Base-by-base conservation (phyloP, 1,140 invertebrate genomes). In the Aphidius ervi region DNA sequence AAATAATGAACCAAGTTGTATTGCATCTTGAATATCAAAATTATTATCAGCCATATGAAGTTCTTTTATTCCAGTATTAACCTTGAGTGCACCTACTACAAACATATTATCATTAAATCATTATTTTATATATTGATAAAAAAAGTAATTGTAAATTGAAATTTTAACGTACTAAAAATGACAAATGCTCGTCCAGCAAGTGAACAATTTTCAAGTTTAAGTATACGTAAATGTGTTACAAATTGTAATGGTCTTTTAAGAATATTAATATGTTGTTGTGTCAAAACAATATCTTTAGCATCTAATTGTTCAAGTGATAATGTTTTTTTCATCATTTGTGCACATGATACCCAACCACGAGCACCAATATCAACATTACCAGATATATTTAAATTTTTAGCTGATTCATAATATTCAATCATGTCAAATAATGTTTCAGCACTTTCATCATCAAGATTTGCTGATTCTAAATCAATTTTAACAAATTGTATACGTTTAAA, bases 351-450 rank as follows among this genome's bases (percentile, higher is more conserved):
- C 92, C 92, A 95, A 3, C 91, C 91, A 52, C 90, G 77, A 46
- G 84, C 83, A 49, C 86, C 86, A 71, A 91, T 88, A 65, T 84
- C 82, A 63, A 84, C 82, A 74, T 91, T 93, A 53, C 84, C 86
- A 23, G 88, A 88, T 59, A 95, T 89, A 74, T 91, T 90, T 52
- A 95, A 74, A 61, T 88, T 84, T 40, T 81, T 83, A 2, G 89
- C 85, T 48, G 91, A 91, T 72, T 95, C 92, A 78, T 95, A 95
- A 75, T 92, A 95, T 73, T 95, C 93, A 64, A 95, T 85, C 90
- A 95, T 94, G 74, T 95, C 92, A 78, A 94, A 94, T 46, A 94
- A 75, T 47, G 91, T 87, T 66, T 89, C 86, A 41, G 74, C 67
- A 66, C 70, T 74, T 70, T 91, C 88, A 70, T 90, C 88, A 70